These are phyloP conservation scores for Willisornis vidua DNA, from an alignment of 2,113 vertebrate genomes.

Conservation along the genomic window DNA sequence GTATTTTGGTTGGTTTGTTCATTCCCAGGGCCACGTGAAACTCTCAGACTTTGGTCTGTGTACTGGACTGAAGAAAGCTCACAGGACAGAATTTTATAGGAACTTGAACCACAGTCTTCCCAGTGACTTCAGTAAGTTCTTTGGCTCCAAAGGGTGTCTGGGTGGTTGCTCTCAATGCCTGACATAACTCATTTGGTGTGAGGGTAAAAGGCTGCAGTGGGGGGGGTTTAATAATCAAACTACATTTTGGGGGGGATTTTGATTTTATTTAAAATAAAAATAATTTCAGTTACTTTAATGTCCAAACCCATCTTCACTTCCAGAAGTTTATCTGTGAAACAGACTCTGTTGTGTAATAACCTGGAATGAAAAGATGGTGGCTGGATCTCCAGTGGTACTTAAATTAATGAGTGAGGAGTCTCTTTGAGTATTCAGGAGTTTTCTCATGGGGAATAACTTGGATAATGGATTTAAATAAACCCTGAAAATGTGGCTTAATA, in stretches of 20 bases:
- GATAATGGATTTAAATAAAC: background rate
- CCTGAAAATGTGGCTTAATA: background rate
- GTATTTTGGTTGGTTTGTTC: background rate
- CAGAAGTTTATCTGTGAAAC: background rate
- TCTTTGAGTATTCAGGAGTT: background rate
- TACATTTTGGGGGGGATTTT: background rate
- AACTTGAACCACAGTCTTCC: constrained; percentile 96
- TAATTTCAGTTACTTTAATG: background rate
- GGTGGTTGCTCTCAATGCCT: background rate
- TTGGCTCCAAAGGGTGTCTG: background rate
- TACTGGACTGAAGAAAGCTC: constrained; percentile 96
- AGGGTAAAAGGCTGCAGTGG: background rate
- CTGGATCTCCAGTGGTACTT: background rate
- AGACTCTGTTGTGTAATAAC: background rate
- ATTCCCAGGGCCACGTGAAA: constrained; percentile 91
- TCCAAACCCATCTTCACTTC: background rate
- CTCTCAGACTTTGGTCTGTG: constrained; percentile 97
- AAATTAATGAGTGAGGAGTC: background rate
- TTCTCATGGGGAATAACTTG: background rate
- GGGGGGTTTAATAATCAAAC: background rate
- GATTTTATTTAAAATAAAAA: background rate
- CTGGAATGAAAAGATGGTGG: background rate
- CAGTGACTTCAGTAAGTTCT: constrained; percentile 93
- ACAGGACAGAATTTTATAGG: constrained; percentile 96
- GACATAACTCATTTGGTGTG: background rate